Evolutionary conservation across 2,888 invertebrate genomes (phyloP), one percentile per base, ranked within the genome.

Genomic region (Caenorhabditis sp.): DNA sequence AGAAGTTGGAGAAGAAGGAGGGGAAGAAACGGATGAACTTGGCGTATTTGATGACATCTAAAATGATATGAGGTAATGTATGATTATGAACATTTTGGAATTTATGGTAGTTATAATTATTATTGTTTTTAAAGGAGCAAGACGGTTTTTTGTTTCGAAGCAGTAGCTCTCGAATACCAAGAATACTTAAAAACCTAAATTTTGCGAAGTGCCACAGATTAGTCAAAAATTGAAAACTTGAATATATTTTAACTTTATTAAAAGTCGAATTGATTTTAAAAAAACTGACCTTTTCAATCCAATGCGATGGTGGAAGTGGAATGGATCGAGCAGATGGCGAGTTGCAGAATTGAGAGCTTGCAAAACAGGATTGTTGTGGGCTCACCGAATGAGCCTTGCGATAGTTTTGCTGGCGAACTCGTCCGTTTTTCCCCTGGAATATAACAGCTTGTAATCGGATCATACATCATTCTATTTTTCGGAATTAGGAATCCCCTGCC

Each of bases 291-390:
- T 67, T 25, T 20, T 58, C 57, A 4, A 74, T 57, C 74, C 74
- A 74, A 10, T 70, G 59, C 12, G 20, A 17, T 26, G 74, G 74
- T 38, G 74, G 74, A 67, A 67, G 25, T 67, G 74, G 74, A 23
- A 74, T 67, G 60, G 58, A 60, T 58, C 62, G 59, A 8, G 74
- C 70, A 23, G 74, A 70, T 38, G 74, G 74, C 8, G 70, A 70
- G 14, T 62, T 59, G 36, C 67, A 66, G 17, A 70, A 36, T 25
- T 54, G 56, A 26, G 74, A 70, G 14, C 53, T 64, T 17, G 74
- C 74, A 58, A 59, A 74, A 17, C 63, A 27, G 1, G 26, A 3
- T 43, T 54, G 27, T 31, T 61, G 66, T 21, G 69, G 73, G 73
- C 73, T 73, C 63, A 64, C 38, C 20, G 73, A 73, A 20, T 63